Conservation (phyloP, 64 coral and sea anemone species). For the Montipora foliosa region DNA sequence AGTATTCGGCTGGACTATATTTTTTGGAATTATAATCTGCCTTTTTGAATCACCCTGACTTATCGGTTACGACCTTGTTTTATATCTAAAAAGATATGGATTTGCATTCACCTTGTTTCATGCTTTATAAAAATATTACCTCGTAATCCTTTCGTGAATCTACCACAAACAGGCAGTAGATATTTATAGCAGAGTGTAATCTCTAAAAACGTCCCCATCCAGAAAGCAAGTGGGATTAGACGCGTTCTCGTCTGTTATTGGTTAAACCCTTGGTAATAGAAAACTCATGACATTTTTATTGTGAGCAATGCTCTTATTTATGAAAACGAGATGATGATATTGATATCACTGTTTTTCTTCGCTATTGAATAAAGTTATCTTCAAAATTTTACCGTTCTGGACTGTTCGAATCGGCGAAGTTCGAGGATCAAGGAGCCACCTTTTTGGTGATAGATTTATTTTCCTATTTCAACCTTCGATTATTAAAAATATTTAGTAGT, state of each 20-base stretch:
- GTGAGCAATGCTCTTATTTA: background rate
- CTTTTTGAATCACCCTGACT: too few relatives aligned
- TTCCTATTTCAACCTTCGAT: too few relatives aligned
- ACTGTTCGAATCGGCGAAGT: background rate
- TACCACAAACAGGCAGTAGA: background rate
- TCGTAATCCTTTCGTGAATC: background rate
- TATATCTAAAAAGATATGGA: background rate
- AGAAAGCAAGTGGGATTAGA: too few relatives aligned
- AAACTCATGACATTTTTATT: background rate
- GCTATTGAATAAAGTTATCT: background rate
- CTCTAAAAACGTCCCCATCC: too few relatives aligned
- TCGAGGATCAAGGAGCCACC: background rate
- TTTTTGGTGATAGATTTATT: too few relatives aligned
- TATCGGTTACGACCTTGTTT: too few relatives aligned
- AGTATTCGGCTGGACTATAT: too few relatives aligned
- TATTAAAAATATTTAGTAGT: too few relatives aligned
- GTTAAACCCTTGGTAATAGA: background rate
- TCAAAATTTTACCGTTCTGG: background rate
- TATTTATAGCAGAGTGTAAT: too few relatives aligned
- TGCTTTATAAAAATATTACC: background rate
- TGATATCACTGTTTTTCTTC: conserved; percentile 6
- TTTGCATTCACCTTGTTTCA: background rate
- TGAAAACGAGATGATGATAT: conserved; percentile 35
- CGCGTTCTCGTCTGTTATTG: background rate
- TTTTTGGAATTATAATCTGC: too few relatives aligned